Conservation (phyloP, 2,797 vertebrate species). For the Hoplostethus mediterraneus region DNA sequence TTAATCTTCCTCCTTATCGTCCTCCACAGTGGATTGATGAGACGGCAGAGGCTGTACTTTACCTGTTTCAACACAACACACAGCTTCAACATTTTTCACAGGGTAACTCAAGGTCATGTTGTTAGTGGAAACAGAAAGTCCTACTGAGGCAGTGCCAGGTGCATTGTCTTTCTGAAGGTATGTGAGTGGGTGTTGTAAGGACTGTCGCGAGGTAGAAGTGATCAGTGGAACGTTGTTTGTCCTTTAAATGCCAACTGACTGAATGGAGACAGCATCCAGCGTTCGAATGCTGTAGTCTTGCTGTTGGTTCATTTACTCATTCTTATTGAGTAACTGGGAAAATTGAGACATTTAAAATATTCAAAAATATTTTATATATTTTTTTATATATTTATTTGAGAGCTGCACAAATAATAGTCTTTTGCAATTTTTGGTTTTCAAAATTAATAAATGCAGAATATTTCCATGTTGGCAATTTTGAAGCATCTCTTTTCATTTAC, state of each 20-base stretch:
- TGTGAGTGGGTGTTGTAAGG: slow-evolving; percentile 52
- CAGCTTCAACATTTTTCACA: slow-evolving; percentile 30
- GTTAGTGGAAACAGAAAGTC: slow-evolving; percentile 46
- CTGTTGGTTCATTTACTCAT: neutral
- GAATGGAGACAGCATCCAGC: neutral
- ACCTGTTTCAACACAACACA: slow-evolving; percentile 27
- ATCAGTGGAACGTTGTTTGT: slow-evolving; percentile 22
- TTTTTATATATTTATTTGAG: no score
- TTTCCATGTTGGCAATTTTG: no score
- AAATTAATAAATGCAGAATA: neutral
- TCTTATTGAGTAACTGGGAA: neutral
- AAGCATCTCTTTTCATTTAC: no score
- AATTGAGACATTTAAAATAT: no score
- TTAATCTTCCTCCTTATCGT: slow-evolving; percentile 17
- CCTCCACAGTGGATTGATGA: slow-evolving; percentile 23
- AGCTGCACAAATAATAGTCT: no score
- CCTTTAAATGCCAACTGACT: slow-evolving; percentile 12
- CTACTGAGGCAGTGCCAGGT: slow-evolving; percentile 25
- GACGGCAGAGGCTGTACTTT: slow-evolving; percentile 27
- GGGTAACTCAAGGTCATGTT: slow-evolving; percentile 51
- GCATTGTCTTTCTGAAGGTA: slow-evolving; percentile 26
- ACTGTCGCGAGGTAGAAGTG: slow-evolving; percentile 20
- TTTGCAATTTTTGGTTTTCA: no score
- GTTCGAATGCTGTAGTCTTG: neutral
- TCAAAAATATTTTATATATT: no score